Evolutionary conservation across 2,888 invertebrate species (phyloP).

Genomic region (Hofmannophila pseudospretella): DNA sequence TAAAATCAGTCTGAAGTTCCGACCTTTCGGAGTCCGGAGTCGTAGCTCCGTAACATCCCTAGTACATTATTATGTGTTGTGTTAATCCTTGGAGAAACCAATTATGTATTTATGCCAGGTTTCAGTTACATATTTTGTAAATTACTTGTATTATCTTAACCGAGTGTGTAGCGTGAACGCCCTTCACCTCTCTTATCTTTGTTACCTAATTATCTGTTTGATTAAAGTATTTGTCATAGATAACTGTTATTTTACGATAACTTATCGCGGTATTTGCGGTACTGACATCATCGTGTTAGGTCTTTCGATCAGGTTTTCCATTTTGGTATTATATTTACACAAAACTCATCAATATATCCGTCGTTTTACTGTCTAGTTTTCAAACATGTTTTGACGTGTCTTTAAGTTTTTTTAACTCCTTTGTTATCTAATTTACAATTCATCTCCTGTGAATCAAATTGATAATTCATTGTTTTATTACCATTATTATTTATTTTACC

Average conservation of each 20-base stretch:
- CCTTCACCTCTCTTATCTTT: neutral
- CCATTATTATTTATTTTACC: too few species aligned
- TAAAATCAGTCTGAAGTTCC: too few species aligned
- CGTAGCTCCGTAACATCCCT: too few species aligned
- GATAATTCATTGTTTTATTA: too few species aligned
- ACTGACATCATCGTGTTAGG: neutral
- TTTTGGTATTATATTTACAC: neutral
- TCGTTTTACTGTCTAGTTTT: neutral
- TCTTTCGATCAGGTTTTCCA: neutral
- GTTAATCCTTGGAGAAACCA: too few species aligned
- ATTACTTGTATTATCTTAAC: neutral
- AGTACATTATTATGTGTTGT: too few species aligned
- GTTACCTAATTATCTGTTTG: slow-evolving; percentile 1
- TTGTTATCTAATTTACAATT: neutral
- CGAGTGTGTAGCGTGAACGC: neutral
- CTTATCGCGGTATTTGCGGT: neutral
- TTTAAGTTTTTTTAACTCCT: neutral
- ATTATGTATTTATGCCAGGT: too few species aligned
- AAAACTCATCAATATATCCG: neutral
- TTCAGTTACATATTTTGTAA: neutral
- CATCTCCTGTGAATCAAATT: too few species aligned
- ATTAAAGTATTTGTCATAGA: neutral
- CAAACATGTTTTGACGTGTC: neutral
- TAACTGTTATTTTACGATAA: neutral
- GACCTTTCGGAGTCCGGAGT: too few species aligned